phyloP scores from a whole-genome alignment of 2,888 invertebrate genomes.

The Sesia bembeciformis region DNA sequence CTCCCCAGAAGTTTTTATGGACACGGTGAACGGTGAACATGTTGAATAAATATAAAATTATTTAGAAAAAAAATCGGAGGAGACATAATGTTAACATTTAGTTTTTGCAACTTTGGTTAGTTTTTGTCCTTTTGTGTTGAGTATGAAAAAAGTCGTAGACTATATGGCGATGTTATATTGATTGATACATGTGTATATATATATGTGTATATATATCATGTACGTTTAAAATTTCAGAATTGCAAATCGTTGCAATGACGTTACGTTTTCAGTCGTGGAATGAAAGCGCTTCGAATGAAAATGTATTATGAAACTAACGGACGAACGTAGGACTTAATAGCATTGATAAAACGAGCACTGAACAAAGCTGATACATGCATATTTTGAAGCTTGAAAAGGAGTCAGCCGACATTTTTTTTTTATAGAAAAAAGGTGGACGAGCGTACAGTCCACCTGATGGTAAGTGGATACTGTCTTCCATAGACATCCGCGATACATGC shows the following conservation, averaged over 20 bases:
- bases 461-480: no score
- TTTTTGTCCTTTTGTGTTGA: no score
- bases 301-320: slow-evolving; percentile 17
- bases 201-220: background rate
- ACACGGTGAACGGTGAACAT: slow-evolving; percentile 45
- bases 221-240: slow-evolving; percentile 6
- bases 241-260: slow-evolving; percentile 20
- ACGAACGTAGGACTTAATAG: slow-evolving; percentile 21
- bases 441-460: no score
- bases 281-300: slow-evolving; percentile 27
- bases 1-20: slow-evolving; percentile 63
- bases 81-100: no score
- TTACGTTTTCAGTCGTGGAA: slow-evolving; percentile 15
- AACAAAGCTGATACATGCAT: slow-evolving; percentile 22
- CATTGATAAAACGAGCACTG: slow-evolving; percentile 22
- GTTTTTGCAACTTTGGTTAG: no score
- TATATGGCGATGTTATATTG: no score
- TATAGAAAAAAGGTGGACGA: no score
- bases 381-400: slow-evolving; percentile 15
- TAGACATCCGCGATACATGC: no score
- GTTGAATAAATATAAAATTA: background rate
- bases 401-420: no score
- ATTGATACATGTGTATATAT: no score
- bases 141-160: no score
- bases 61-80: no score